Evolutionary conservation across 2,888 invertebrate genomes (phyloP).

Genomic region (Caradrina clavipalpis): DNA sequence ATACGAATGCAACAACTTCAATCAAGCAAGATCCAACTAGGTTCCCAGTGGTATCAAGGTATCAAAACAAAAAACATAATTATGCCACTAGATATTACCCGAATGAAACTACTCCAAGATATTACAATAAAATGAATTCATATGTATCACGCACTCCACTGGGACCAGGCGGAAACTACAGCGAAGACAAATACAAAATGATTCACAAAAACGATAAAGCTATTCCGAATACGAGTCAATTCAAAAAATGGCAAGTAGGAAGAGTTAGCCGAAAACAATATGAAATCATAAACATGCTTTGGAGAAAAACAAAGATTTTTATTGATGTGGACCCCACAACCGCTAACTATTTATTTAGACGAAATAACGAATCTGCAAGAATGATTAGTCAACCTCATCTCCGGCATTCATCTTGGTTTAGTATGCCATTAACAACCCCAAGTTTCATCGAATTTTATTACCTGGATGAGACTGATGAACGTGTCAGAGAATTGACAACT

Average conservation of each 20-base stretch:
- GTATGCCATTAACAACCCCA: conserved; percentile 66
- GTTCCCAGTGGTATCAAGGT: conserved; percentile 25
- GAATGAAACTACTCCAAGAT: conserved; percentile 26
- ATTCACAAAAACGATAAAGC: conserved; percentile 17
- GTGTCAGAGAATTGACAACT: conserved; percentile 39
- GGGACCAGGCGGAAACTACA: conserved; percentile 21
- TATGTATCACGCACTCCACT: neutral
- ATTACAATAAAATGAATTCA: conserved; percentile 13
- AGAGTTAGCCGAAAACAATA: conserved; percentile 78
- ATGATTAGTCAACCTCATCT: conserved; percentile 33
- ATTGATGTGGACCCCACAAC: conserved; percentile 64
- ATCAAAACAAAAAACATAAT: conserved; percentile 27
- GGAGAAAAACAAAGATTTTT: conserved; percentile 79
- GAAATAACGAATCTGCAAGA: conserved; percentile 34
- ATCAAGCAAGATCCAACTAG: conserved; percentile 40
- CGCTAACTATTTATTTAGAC: conserved; percentile 31
- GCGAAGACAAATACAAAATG: conserved; percentile 28
- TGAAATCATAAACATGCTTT: conserved; percentile 80
- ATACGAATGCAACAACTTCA: conserved; percentile 25
- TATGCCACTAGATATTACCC: conserved; percentile 12
- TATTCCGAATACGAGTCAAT: conserved; percentile 7
- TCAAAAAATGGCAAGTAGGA: conserved; percentile 74
- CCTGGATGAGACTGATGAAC: conserved; percentile 75
- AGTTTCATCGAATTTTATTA: conserved; percentile 87
- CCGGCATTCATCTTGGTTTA: conserved; percentile 32